Base-by-base conservation (phyloP, 1,140 invertebrate genomes). In the Ceratoteleas bidentatus region DNA sequence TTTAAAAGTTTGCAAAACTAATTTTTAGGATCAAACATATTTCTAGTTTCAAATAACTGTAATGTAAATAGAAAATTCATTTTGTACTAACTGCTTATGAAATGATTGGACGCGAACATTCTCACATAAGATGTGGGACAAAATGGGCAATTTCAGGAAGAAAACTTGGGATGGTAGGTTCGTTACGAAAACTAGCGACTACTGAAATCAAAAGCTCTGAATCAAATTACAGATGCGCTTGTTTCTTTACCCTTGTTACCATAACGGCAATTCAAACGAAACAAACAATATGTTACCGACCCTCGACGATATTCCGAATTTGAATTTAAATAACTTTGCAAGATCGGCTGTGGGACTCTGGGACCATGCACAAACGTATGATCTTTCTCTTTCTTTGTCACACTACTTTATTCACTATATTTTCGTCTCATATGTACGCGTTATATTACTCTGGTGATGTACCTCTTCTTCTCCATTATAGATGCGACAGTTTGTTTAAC, bases 251-350 rank as follows among this genome's bases (percentile, higher is more conserved):
- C 80, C 73, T 84, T 84, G 73, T 76, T 80, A 73, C 72, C 61
- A 62, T 79, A 73, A 80, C 69, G 50, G 64, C 73, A 77, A 74
- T 80, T 70, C 88, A 89, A 91, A 90, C 89, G 90, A 91, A 91
- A 91, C 90, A 91, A 91, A 91, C 90, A 91, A 91, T 91, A 91
- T 91, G 90, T 91, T 90, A 91, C 90, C 89, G 88, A 90, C 90
- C 90, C 90, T 89, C 90, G 87, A 87, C 89, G 89, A 91, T 91
- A 91, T 91, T 91, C 90, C 90, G 90, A 91, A 91, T 91, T 91
- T 91, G 90, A 91, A 91, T 91, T 91, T 91, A 91, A 91, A 91
- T 91, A 91, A 91, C 90, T 91, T 91, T 90, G 90, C 87, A 91
- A 90, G 89, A 91, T 91, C 90, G 90, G 90, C 90, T 91, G 85